These are phyloP conservation scores for Griposia aprilina DNA, from an alignment of 2,888 invertebrate genomes.

Conservation along the genomic window DNA sequence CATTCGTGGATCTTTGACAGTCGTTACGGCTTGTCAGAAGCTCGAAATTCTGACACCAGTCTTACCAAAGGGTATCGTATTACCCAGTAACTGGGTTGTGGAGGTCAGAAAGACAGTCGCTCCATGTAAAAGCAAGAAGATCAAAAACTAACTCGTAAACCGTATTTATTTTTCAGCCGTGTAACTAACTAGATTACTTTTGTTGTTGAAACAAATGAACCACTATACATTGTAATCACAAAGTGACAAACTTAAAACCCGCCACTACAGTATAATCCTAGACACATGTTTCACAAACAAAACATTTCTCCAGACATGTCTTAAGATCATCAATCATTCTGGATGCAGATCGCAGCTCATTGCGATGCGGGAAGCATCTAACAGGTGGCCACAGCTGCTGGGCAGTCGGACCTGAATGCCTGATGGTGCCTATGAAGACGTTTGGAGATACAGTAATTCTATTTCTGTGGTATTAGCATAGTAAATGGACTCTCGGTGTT, in stretches of 20 bases:
- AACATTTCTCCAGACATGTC: conserved; percentile 52
- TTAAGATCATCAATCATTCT: conserved; percentile 64
- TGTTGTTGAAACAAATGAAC: background rate
- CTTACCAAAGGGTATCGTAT: no score
- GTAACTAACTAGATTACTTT: background rate
- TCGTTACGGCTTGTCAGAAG: no score
- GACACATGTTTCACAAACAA: conserved; percentile 33
- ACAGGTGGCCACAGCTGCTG: conserved; percentile 67
- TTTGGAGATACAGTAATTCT: conserved; percentile 42
- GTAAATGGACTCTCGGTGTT: background rate
- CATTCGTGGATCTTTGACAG: no score
- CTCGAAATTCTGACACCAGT: no score
- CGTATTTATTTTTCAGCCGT: background rate
- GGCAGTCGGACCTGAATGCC: conserved; percentile 44
- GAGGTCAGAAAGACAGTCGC: no score
- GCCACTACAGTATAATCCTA: background rate
- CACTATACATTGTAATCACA: background rate
- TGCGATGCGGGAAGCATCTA: conserved; percentile 62
- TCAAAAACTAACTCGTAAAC: background rate
- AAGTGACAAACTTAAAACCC: background rate
- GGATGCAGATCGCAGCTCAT: conserved; percentile 61
- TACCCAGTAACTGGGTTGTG: no score
- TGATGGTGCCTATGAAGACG: conserved; percentile 53
- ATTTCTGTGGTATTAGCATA: conserved; percentile 45
- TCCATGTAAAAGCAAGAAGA: background rate